Conservation (phyloP, 2,113 vertebrate genomes). For the Nerophis lumbriciformis region DNA sequence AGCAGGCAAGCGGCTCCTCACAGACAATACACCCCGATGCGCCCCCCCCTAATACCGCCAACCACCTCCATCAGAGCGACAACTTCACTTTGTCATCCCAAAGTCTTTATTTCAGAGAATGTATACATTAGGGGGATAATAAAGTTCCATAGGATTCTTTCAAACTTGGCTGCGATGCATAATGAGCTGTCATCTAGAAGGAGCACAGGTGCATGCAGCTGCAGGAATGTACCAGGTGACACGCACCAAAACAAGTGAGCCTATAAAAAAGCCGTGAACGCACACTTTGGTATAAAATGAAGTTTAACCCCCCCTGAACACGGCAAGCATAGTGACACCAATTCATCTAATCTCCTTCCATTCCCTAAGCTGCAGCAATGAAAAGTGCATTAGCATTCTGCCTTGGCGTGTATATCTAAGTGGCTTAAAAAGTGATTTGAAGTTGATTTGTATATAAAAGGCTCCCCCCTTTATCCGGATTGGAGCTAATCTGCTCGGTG, state of each 20-base stretch:
- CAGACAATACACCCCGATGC: conserved; percentile 64
- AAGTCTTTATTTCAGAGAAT: conserved; percentile 42
- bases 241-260: too few species aligned
- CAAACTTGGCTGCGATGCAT: neutral
- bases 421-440: conserved; percentile 86
- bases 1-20: conserved; percentile 74
- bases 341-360: conserved; percentile 76
- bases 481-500: conserved; percentile 80
- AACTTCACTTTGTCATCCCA: conserved; percentile 51
- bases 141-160: neutral
- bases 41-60: conserved; percentile 64
- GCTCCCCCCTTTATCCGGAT: conserved; percentile 79
- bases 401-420: conserved; percentile 79
- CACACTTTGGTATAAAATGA: conserved; percentile 55
- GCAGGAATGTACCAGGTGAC: too few species aligned
- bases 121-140: conserved; percentile 19
- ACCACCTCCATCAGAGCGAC: conserved; percentile 56
- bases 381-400: conserved; percentile 82
- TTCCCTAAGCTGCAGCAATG: conserved; percentile 73
- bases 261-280: neutral
- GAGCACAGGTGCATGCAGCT: neutral
- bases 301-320: conserved; percentile 71
- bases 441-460: conserved; percentile 88
- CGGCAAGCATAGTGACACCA: conserved; percentile 70
- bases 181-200: neutral